Conservation (phyloP, 2,888 invertebrate species). For the Vesta saturnalis region DNA sequence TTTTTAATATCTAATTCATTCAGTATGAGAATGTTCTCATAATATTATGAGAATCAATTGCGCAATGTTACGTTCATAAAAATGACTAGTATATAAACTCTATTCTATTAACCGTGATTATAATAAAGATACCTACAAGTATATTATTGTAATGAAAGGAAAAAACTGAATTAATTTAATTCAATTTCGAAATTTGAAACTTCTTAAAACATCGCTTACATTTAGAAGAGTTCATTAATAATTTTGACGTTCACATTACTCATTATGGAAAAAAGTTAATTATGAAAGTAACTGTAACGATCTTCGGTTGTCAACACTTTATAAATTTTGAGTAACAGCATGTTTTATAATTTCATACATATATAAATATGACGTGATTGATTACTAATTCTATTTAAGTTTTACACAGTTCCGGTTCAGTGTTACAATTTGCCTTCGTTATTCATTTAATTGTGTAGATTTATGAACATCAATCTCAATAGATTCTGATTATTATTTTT, state of each 20-base stretch:
- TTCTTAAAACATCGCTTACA: constrained; percentile 20
- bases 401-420: constrained; percentile 39
- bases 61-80: neutral
- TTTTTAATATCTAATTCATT: neutral
- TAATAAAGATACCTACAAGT: neutral
- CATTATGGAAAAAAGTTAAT: constrained; percentile 37
- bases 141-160: neutral
- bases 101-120: no score
- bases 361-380: constrained; percentile 47
- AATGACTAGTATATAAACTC: neutral
- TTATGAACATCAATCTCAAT: constrained; percentile 16
- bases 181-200: constrained; percentile 23
- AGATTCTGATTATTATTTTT: constrained; percentile 24
- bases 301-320: constrained; percentile 37
- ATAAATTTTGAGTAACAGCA: constrained; percentile 39
- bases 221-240: constrained; percentile 33
- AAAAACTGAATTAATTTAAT: constrained; percentile 11
- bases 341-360: constrained; percentile 43
- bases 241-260: constrained; percentile 33
- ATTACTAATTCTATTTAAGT: constrained; percentile 36
- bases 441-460: constrained; percentile 23
- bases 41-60: constrained; percentile 1
- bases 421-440: constrained; percentile 42
- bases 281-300: constrained; percentile 37
- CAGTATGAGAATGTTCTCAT: neutral